Base-by-base conservation (phyloP, 2,113 vertebrate genomes). In the Sciurus niger region DNA sequence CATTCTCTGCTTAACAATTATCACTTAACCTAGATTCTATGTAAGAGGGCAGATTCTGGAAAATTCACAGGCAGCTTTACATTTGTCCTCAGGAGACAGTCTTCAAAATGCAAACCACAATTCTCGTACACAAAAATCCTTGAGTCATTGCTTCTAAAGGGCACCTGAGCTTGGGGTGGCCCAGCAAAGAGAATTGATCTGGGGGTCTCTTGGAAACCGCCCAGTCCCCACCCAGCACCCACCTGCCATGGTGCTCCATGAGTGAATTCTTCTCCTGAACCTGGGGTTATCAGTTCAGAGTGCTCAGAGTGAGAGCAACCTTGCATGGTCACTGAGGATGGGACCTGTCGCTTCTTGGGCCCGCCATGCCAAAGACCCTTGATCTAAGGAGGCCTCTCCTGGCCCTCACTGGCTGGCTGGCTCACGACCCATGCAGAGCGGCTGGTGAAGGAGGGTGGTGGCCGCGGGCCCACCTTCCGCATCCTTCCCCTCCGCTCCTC, bases 401-500 rank as follows among this genome's bases (percentile, higher is more conserved):
- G 0, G 18, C 34, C 40, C 20, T 55, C 46, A 1, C 28, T 11
- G 0, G 70, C 20, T 84, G 16, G 74, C 40, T 43, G 13, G 22
- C 58, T 60, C 58, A 8, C 6, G 58, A 22, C 8, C 55, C 10
- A 3, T 0, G 1, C 37, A 12, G 65, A 89, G 46, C 0, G 0
- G 0, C 0, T 3, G 20, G 63, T 72, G 28, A 34, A 58, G 22
- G 30, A 32, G 0, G 2, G 24, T 2, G 1, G 28, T 0, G 18
- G 6, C 63, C 32, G 13, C 46, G 12, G 0, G 6, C n/a, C 34
- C 22, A 20, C 43, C 67, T 37, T 32, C 83, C 1, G 4, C 55
- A 11, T 67, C 43, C 2, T 6, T 32, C 28, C 20, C 3, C 0
- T 80, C 83, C 55, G 46, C 17, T 58, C 32, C 8, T 46, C n/a